phyloP scores from a whole-genome alignment of 2,113 vertebrate species.

The Rhipidura dahli region DNA sequence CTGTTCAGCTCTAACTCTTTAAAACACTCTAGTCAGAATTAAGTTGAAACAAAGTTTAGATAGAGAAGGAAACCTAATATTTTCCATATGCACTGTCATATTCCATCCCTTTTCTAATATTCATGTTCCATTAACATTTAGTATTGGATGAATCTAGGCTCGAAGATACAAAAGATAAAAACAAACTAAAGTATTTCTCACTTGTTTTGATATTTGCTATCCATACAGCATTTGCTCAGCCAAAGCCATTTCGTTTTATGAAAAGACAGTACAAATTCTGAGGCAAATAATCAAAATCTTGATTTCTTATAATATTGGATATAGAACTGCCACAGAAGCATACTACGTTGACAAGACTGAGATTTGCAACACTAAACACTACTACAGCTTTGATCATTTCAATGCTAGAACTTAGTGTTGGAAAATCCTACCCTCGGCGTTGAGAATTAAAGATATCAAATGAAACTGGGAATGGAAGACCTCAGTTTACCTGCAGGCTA shows the following conservation, averaged over 20 bases:
- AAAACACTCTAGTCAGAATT: conserved; percentile 56
- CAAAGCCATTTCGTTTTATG: conserved; percentile 21
- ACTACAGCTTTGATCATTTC: conserved; percentile 57
- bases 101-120: conserved; percentile 77
- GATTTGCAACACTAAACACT: conserved; percentile 58
- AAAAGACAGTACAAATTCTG: conserved; percentile 25
- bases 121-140: conserved; percentile 78
- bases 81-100: conserved; percentile 86
- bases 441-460: conserved; percentile 38
- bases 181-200: conserved; percentile 7
- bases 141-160: conserved; percentile 51
- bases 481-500: conserved; percentile 70
- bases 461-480: conserved; percentile 80
- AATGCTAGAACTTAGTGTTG: conserved; percentile 55
- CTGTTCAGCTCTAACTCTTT: conserved; percentile 34
- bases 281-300: conserved; percentile 17
- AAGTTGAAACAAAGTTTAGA: conserved; percentile 39
- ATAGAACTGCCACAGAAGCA: conserved; percentile 45
- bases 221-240: conserved; percentile 29
- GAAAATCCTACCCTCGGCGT: conserved; percentile 42
- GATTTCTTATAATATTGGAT: conserved; percentile 45
- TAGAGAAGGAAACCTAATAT: conserved; percentile 73
- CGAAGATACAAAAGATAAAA: conserved; percentile 38
- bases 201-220: conserved; percentile 50
- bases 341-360: conserved; percentile 37